Conservation (phyloP, 1,140 invertebrate species). For the Bicyclus anynana region DNA sequence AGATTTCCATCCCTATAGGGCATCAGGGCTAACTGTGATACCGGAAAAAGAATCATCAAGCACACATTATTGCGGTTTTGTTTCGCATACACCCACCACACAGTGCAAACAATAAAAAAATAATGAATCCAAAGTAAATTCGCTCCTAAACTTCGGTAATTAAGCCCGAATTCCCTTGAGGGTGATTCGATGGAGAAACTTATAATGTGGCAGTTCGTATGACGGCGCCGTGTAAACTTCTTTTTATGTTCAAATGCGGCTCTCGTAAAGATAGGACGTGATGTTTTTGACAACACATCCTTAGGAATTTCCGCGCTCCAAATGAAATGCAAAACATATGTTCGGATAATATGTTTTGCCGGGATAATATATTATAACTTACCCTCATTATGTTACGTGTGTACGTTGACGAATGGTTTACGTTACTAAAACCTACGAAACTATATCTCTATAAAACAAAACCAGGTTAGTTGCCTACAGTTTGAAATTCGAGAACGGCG, state of each 20-base stretch:
- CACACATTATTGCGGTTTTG: slow-evolving; percentile 38
- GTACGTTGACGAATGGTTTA: too few species aligned
- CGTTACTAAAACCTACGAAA: too few species aligned
- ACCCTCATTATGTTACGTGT: too few species aligned
- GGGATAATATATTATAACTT: neutral
- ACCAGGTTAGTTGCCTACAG: too few species aligned
- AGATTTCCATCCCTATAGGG: slow-evolving; percentile 7
- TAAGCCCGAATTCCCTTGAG: slow-evolving; percentile 10
- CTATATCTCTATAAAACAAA: too few species aligned
- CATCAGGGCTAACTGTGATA: slow-evolving; percentile 31
- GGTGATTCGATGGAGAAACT: neutral
- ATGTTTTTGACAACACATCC: slow-evolving; percentile 52
- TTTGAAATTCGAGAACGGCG: too few species aligned
- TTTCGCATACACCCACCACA: slow-evolving; percentile 30
- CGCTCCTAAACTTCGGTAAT: slow-evolving; percentile 4
- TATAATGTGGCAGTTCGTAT: slow-evolving; percentile 26
- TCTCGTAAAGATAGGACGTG: slow-evolving; percentile 54
- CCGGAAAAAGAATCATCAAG: slow-evolving; percentile 32
- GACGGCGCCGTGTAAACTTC: slow-evolving; percentile 42
- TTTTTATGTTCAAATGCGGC: slow-evolving; percentile 49
- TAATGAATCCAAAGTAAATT: slow-evolving; percentile 7
- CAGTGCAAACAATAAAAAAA: neutral
- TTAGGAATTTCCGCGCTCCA: slow-evolving; percentile 30
- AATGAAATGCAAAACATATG: slow-evolving; percentile 41
- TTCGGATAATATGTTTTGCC: slow-evolving; percentile 14